phyloP scores from a whole-genome alignment of 2,797 vertebrate species.

The Acestrorhynchus altus region DNA sequence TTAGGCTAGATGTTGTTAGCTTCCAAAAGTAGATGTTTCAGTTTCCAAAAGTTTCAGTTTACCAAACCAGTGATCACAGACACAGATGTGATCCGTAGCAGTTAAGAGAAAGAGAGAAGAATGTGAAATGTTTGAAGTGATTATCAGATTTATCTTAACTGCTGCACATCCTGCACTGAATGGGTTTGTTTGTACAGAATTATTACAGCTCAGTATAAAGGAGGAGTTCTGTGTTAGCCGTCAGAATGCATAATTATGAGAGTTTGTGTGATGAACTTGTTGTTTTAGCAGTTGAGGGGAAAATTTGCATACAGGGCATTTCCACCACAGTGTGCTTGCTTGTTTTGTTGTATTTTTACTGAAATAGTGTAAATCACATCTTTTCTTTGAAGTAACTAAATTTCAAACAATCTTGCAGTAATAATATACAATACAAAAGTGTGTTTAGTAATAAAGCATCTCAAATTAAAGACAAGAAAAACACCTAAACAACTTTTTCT shows the following conservation, averaged over 20 bases:
- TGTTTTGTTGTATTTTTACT: no score
- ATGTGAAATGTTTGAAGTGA: background rate
- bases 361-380: no score
- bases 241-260: background rate
- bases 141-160: background rate
- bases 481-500: background rate
- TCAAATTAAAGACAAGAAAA: background rate
- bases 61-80: no score
- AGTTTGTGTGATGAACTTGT: background rate
- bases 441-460: background rate
- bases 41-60: no score
- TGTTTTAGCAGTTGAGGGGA: background rate
- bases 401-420: background rate
- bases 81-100: background rate
- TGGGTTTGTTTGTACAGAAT: constrained; percentile 1
- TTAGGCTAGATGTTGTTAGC: no score
- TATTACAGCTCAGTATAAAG: background rate
- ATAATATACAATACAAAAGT: background rate
- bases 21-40: no score
- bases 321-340: no score
- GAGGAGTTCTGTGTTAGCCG: background rate
- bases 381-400: background rate
- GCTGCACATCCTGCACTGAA: background rate
- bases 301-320: no score
- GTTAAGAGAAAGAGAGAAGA: background rate